A percentile compares a stretch with the other conserved stretches of the same genome.
phyloP scores from a whole-genome alignment of 2,797 vertebrate species.

The Nothura maculosa region DNA sequence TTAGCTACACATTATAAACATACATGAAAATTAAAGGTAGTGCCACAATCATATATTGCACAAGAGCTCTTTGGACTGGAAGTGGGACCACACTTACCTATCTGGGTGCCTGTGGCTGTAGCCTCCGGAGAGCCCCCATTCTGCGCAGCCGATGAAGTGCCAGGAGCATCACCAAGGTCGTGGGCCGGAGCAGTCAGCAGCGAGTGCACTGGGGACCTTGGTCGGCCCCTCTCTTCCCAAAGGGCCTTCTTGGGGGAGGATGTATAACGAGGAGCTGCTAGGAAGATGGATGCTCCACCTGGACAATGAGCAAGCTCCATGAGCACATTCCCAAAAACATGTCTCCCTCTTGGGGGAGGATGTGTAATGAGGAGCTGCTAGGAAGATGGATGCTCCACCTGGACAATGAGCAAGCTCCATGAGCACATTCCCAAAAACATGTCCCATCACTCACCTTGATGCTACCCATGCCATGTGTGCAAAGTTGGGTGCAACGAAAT shows the following conservation, averaged over 20 bases:
- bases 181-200: conserved; percentile 75
- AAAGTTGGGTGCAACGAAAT: not conserved
- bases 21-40: not conserved
- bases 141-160: not conserved
- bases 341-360: conserved; percentile 66
- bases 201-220: conserved; percentile 85
- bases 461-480: accelerated
- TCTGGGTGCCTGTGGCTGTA: not conserved
- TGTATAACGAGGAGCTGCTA: not conserved
- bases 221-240: conserved; percentile 28
- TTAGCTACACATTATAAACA: accelerated
- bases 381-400: conserved; percentile 53
- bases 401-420: not conserved
- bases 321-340: not conserved
- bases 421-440: not conserved
- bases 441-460: accelerated
- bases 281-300: conserved; percentile 53
- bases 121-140: not conserved
- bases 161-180: not conserved
- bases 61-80: not conserved
- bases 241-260: conserved; percentile 62
- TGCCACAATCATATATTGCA: not conserved
- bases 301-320: not conserved
- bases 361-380: not conserved
- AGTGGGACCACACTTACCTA: not conserved